Percentiles rank a stretch among this genome's conserved stretches.
Evolutionary conservation across 2,888 invertebrate genomes (phyloP).

Genomic region (Phengaris arion): DNA sequence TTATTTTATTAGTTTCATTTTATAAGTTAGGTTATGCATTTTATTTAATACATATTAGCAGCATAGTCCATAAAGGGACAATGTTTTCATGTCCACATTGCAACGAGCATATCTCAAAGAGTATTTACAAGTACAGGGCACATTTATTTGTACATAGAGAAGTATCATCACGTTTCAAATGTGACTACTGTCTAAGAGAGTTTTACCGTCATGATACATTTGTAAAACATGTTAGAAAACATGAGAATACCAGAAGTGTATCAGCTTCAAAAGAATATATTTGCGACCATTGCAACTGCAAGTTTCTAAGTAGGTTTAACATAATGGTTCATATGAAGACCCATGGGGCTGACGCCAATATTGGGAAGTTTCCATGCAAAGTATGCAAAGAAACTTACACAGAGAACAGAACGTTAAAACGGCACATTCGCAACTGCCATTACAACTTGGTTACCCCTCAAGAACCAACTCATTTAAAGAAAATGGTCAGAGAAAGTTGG

Average conservation of each 20-base stretch:
- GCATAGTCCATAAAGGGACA: not conserved
- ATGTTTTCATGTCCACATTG: slow-evolving; percentile 47
- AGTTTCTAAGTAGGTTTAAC: not conserved
- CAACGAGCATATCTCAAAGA: slow-evolving; percentile 47
- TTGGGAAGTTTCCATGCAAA: not conserved
- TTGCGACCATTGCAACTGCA: not conserved
- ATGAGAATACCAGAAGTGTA: slow-evolving; percentile 8
- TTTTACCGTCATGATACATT: slow-evolving; percentile 56
- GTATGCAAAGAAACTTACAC: not conserved
- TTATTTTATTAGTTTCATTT: not conserved
- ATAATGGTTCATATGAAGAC: not conserved
- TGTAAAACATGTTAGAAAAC: slow-evolving; percentile 45
- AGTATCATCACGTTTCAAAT: slow-evolving; percentile 50
- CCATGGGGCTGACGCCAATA: not conserved
- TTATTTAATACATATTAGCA: not conserved
- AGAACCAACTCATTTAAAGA: not conserved
- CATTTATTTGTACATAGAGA: slow-evolving; percentile 55
- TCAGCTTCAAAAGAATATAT: not conserved
- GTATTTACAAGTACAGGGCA: slow-evolving; percentile 47
- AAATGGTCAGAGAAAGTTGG: not conserved
- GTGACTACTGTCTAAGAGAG: slow-evolving; percentile 50
- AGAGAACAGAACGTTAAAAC: not conserved
- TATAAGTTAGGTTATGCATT: not conserved
- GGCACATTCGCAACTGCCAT: not conserved
- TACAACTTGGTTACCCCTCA: not conserved